These are phyloP conservation scores for Drosophila antonietae DNA, from an alignment of 2,888 invertebrate genomes.

Conservation along the genomic window DNA sequence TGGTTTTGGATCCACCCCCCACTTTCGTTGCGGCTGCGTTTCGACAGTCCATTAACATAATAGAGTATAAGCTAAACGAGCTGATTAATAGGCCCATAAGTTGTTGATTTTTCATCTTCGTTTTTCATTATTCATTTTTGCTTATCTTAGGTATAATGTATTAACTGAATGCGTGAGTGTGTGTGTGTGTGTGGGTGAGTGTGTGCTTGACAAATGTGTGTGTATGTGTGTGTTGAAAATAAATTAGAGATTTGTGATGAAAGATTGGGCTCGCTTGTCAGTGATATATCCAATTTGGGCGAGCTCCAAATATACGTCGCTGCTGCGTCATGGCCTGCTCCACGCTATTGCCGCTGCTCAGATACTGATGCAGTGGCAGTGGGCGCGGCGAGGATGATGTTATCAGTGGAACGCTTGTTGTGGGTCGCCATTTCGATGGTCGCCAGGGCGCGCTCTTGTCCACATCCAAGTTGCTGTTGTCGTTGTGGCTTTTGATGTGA, in stretches of 20 bases:
- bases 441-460: constrained; percentile 51
- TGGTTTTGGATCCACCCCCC: constrained; percentile 21
- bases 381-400: constrained; percentile 65
- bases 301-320: constrained; percentile 40
- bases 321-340: constrained; percentile 44
- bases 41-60: constrained; percentile 29
- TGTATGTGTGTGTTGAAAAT: constrained; percentile 8
- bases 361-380: constrained; percentile 67
- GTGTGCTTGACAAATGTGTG: constrained; percentile 28
- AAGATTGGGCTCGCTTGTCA: constrained; percentile 12
- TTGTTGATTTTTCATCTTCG: neutral
- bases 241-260: constrained; percentile 10
- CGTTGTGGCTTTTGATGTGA: neutral
- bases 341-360: constrained; percentile 48
- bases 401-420: constrained; percentile 17
- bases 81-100: constrained; percentile 32
- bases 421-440: constrained; percentile 69
- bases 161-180: constrained; percentile 13
- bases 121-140: neutral
- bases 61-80: constrained; percentile 27
- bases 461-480: neutral
- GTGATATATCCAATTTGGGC: constrained; percentile 58
- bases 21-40: constrained; percentile 4
- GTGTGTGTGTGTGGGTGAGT: constrained; percentile 11
- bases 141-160: constrained; percentile 9